phyloP scores from a whole-genome alignment of 1,140 invertebrate genomes.

The Eriosoma lanigerum region DNA sequence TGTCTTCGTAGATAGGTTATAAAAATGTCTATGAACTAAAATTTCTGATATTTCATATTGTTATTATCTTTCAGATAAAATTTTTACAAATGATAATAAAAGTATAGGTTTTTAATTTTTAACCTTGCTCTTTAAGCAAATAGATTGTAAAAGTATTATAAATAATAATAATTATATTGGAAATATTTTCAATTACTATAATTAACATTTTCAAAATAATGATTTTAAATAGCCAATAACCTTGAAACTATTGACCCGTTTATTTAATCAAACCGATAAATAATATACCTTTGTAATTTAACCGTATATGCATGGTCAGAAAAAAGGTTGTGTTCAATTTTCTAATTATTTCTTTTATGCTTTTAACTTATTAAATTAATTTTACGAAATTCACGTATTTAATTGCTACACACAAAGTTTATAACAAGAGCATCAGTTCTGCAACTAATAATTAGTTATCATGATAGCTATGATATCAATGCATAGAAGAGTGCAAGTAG shows the following conservation, averaged over 20 bases:
- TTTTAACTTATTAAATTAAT: too few species aligned
- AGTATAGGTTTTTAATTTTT: neutral
- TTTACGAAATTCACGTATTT: too few species aligned
- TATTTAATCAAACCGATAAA: neutral
- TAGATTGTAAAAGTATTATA: neutral
- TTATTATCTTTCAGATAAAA: neutral
- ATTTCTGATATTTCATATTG: neutral
- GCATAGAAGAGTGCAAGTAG: too few species aligned
- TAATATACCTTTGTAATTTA: too few species aligned
- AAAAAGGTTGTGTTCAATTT: too few species aligned
- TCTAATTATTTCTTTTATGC: too few species aligned
- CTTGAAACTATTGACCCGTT: neutral
- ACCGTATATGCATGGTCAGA: too few species aligned
- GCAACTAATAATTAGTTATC: too few species aligned
- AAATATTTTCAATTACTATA: neutral
- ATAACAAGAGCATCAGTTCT: too few species aligned
- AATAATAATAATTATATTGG: slow-evolving; percentile 7
- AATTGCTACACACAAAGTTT: too few species aligned
- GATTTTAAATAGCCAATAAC: neutral
- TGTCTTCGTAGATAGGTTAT: too few species aligned
- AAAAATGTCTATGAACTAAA: neutral
- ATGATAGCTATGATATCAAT: too few species aligned
- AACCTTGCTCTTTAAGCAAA: neutral
- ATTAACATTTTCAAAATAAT: slow-evolving; percentile 12
- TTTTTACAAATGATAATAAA: neutral